Conservation (phyloP, 2,888 invertebrate species). For the Lasioglossum figueresi region DNA sequence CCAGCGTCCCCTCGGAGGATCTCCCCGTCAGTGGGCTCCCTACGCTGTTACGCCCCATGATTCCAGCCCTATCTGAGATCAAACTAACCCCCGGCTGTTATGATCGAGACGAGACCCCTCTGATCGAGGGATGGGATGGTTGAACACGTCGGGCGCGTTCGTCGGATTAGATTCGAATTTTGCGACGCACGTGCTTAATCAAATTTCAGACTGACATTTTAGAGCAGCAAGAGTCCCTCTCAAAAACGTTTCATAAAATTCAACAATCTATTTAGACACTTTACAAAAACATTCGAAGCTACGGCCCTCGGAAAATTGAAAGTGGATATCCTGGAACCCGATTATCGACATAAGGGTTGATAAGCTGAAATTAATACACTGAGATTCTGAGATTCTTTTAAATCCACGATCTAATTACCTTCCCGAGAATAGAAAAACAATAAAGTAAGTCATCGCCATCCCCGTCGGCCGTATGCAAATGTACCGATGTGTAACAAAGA, state of each 20-base stretch:
- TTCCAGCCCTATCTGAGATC: conserved; percentile 49
- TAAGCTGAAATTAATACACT: too few relatives aligned
- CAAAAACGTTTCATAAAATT: background rate
- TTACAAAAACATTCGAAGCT: background rate
- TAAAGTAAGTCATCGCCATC: background rate
- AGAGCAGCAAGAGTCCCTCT: background rate
- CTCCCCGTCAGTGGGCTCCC: conserved; percentile 34
- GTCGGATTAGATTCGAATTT: conserved; percentile 9
- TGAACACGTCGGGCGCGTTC: conserved; percentile 24
- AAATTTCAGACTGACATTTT: background rate
- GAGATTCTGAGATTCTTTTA: too few relatives aligned
- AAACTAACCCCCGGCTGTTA: conserved; percentile 49
- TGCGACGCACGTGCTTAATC: conserved; percentile 7
- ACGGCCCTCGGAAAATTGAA: background rate
- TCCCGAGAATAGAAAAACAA: background rate
- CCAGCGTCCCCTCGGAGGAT: conserved; percentile 56
- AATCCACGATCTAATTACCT: background rate
- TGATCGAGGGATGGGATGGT: conserved; percentile 35
- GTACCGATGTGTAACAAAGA: background rate
- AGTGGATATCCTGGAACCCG: too few relatives aligned
- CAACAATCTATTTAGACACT: background rate
- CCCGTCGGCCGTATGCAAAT: background rate
- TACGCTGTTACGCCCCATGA: conserved; percentile 56
- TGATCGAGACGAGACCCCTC: conserved; percentile 45
- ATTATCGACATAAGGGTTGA: too few relatives aligned